These are phyloP conservation scores for Catocala fraxini DNA, from an alignment of 2,888 invertebrate genomes.

Conservation along the genomic window DNA sequence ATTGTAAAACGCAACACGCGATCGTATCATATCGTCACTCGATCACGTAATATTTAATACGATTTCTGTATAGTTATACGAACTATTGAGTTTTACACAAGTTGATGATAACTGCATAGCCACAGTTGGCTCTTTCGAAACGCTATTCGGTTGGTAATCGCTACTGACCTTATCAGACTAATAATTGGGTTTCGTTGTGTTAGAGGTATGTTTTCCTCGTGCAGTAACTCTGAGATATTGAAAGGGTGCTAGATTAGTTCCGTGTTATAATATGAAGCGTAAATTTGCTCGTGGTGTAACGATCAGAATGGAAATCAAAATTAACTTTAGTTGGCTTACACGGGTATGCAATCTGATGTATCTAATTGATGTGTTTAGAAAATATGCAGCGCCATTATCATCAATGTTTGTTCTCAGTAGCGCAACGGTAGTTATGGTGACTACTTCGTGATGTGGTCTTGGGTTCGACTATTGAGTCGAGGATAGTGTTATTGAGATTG, in stretches of 20 bases:
- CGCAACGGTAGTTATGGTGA: too few relatives aligned
- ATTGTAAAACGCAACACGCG: constrained; percentile 35
- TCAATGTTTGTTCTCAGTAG: too few relatives aligned
- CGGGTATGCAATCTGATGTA: too few relatives aligned
- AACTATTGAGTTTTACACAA: constrained; percentile 37
- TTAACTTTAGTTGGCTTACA: background rate
- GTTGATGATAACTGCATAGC: background rate
- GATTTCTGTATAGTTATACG: constrained; percentile 41
- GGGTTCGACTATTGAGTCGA: too few relatives aligned
- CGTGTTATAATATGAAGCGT: background rate
- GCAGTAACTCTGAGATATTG: constrained; percentile 9
- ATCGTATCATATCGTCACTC: constrained; percentile 40
- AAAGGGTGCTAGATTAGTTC: background rate
- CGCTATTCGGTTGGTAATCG: constrained; percentile 30
- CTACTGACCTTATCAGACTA: constrained; percentile 44
- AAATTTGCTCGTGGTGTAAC: background rate
- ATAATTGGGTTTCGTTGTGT: constrained; percentile 35
- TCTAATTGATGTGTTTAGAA: too few relatives aligned
- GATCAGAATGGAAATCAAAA: background rate
- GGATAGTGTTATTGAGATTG: too few relatives aligned
- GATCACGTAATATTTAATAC: constrained; percentile 42
- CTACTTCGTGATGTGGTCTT: too few relatives aligned
- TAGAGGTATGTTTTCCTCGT: constrained; percentile 4
- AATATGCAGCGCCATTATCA: too few relatives aligned
- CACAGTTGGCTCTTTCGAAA: constrained; percentile 45